Base-by-base conservation (phyloP, 2,888 invertebrate genomes). In the Drosophila prostipennis region DNA sequence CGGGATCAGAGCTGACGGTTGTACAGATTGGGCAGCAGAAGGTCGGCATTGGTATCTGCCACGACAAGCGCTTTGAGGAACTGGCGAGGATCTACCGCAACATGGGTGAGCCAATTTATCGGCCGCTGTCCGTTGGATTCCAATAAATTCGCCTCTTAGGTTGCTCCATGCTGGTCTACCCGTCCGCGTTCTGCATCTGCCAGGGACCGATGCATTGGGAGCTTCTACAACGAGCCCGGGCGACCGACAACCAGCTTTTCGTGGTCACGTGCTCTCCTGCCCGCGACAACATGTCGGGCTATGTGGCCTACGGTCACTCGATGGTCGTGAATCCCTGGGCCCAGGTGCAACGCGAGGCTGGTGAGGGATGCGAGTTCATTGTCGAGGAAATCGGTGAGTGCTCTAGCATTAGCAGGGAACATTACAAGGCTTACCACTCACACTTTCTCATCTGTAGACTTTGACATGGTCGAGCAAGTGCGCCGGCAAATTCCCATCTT, bases 31-130 rank as follows among this genome's bases (percentile, higher is more conserved):
- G 94, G 45, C 93, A 94, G 8, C 92, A 94, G 19, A 96, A 95
- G 93, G 93, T 98, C 60, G 99, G 99, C 0, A 88, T 99, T 46
- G 98, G 98, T n/a, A 97, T 99, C 87, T 99, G 99, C 89, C 99
- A 99, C 90, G 99, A 99, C 90, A 93, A 98, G 63, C 93, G 99
- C 46, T 99, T 99, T 92, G 95, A 96, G 59, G 98, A 98, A 92
- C 92, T 98, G 93, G 96, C 97, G 0, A 94, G 95, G 71, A 81
- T 96, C 13, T 96, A 96, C 92, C 93, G 96, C 2, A 93, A 93
- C 49, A 89, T 92, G 89, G 94, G 94, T 93, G 73, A 78, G 77
- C 42, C 14, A 6, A 3, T 14, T 0, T 16, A 1, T 3, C 23
- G 14, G 8, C 16, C 3, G 7, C 3, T 26, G 16, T 6, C 34